Percentiles rank a stretch among this genome's conserved stretches.
Conservation (phyloP, 2,797 vertebrate species). For the Hafferia zeledoni region DNA sequence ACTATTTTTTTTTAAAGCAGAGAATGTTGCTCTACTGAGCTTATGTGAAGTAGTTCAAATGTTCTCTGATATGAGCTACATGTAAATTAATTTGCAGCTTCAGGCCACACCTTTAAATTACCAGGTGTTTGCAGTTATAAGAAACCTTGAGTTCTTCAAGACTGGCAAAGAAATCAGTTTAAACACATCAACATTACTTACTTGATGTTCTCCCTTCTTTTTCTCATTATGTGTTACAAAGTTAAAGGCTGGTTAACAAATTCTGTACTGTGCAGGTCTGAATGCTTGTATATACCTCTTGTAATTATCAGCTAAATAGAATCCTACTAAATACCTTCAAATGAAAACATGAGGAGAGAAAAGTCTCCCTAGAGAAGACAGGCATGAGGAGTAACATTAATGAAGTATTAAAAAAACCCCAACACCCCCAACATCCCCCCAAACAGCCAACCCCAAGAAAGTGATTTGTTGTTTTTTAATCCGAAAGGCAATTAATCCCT, state of each 20-base stretch:
- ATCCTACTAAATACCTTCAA: background rate
- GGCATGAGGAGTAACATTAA: background rate
- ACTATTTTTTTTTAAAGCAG: slow-evolving; percentile 39
- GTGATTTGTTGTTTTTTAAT: background rate
- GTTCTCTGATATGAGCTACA: background rate
- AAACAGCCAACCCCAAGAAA: background rate
- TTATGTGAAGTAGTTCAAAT: background rate
- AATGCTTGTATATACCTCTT: background rate
- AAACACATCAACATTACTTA: background rate
- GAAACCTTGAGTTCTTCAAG: background rate
- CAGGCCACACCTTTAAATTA: background rate
- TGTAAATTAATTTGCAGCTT: background rate
- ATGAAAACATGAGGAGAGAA: background rate
- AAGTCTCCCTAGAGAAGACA: background rate
- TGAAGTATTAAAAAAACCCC: fast-evolving
- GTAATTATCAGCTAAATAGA: background rate
- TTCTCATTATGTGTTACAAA: background rate
- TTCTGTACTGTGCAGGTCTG: background rate
- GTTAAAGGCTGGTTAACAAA: background rate
- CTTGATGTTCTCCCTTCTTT: background rate
- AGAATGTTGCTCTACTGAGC: background rate
- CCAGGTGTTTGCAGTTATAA: background rate
- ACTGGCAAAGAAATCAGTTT: background rate
- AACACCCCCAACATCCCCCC: too few species aligned
- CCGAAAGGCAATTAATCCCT: background rate